Evolutionary conservation across 1,140 invertebrate genomes (phyloP), one percentile per base, ranked within the genome.

Genomic region (Drosophila nasuta): DNA sequence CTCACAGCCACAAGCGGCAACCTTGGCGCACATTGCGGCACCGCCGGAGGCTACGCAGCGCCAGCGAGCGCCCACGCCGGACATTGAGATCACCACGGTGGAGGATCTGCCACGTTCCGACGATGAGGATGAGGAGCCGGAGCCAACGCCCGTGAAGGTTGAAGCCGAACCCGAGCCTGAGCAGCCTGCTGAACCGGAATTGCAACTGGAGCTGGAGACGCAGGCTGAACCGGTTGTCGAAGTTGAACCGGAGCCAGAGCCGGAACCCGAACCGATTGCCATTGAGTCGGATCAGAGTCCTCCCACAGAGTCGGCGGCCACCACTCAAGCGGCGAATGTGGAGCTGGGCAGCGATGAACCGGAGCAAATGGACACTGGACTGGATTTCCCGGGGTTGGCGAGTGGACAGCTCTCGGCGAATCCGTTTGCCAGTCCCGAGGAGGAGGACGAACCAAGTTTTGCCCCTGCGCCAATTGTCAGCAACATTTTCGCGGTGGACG

Each of bases 391-490:
- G 3, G 81, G 52, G 1, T 49, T 91, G 10, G 72, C 85, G 13
- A 92, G 91, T 64, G 91, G 90, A 5, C 76, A 91, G 28, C 54
- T 86, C 11, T 92, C 90, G 0, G 91, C 91, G 48, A 94, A 94
- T 91, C 93, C 93, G 3, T 94, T 94, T 49, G 93, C 93, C 69
- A 91, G 87, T 60, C 85, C 92, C 20, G 93, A 94, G 38, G 93
- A 93, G 58, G 86, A 90, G 20, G 82, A 91, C 28, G 89, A 93
- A 38, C 76, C 87, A 0, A 30, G 20, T 3, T 88, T 87, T 8
- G 28, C 67, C 10, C 79, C 81, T 6, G 78, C 75, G 70, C 57
- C 70, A 3, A 51, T 59, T 1, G 83, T 87, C 45, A 79, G 81
- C 43, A 92, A 92, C 17, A 93, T 93, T 56, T 93, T 93, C 74